A percentile compares a stretch with the other conserved stretches of the same genome.
Evolutionary conservation across 2,797 vertebrate species (phyloP).

Genomic region (Lagorchestes hirsutus): DNA sequence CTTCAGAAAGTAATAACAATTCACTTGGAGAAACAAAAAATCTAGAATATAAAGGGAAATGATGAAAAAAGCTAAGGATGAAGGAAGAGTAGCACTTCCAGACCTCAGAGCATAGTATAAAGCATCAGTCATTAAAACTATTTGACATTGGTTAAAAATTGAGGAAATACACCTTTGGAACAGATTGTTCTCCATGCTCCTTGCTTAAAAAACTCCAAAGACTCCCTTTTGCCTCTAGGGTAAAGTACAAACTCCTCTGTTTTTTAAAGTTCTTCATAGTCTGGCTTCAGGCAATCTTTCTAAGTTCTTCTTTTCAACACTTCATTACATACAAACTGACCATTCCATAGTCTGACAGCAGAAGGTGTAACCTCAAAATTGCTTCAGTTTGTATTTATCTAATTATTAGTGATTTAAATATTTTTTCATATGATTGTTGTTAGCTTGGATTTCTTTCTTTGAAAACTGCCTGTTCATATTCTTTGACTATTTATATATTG

Average conservation of each 20-base stretch:
- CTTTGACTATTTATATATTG: no score
- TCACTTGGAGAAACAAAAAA: background rate
- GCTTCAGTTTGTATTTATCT: no score
- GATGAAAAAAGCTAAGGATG: background rate
- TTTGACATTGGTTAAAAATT: background rate
- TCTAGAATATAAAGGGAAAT: background rate
- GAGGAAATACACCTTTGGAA: background rate
- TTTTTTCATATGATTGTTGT: no score
- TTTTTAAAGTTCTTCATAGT: background rate
- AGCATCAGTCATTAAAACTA: background rate
- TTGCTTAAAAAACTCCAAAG: background rate
- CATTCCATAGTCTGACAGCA: background rate
- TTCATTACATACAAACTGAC: background rate
- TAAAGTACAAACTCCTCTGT: background rate
- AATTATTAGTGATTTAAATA: no score
- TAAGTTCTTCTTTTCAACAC: background rate
- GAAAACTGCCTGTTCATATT: no score
- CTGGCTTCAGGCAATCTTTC: background rate
- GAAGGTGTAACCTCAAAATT: no score
- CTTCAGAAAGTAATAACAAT: background rate
- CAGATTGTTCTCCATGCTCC: background rate
- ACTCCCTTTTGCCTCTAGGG: background rate
- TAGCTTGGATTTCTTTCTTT: no score
- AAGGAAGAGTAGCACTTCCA: background rate
- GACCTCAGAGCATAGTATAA: background rate